Base-by-base conservation (phyloP, 2,888 invertebrate species). In the Drosophila kuntzei region DNA sequence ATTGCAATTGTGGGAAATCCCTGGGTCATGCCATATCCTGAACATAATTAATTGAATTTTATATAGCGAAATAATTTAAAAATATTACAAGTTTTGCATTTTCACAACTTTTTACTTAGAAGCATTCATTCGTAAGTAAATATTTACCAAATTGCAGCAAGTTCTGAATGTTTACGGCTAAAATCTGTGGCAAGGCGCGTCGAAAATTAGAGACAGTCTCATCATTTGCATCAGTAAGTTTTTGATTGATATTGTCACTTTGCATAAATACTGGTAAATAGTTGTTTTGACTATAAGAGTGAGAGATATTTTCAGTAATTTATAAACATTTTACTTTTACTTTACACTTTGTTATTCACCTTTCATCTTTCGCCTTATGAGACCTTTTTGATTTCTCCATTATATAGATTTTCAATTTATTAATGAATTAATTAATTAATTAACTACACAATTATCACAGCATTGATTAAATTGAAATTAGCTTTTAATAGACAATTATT, bases 1-100 rank as follows among this genome's bases (percentile, higher is more conserved):
- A 60, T 60, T 14, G 60, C 60, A 11, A 60, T 60, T 9, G 60
- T 60, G n/a, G 60, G 60, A 20, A 54, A 60, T n/a, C 60, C 60
- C 9, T 60, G 60, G 6, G 54, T 60, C 60, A 60, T 54, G 36
- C 60, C 60, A 54, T 60, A 60, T 3, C 60, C 60, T 60, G 0
- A n/a, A 6, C 12, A 18, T 16, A 6, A 43, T 8, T 5, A 11
- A 8, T 14, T 41, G 18, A 7, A 43, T 1, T 9, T 0, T 27
- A 27, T 27, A 32, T 11, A 12, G 11, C 11, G 29, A 32, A 11
- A 12, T 22, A 3, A 22, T 22, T 22, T 22, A 22, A 22, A 22
- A 22, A 22, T 22, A 3, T 22, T 5, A 22, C 22, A 22, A 22
- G 22, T 22, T 3, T 22, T 22, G 22, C 5, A 4, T 22, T 22